Conservation (phyloP, 2,113 vertebrate genomes). For the Crotophaga sulcirostris region DNA sequence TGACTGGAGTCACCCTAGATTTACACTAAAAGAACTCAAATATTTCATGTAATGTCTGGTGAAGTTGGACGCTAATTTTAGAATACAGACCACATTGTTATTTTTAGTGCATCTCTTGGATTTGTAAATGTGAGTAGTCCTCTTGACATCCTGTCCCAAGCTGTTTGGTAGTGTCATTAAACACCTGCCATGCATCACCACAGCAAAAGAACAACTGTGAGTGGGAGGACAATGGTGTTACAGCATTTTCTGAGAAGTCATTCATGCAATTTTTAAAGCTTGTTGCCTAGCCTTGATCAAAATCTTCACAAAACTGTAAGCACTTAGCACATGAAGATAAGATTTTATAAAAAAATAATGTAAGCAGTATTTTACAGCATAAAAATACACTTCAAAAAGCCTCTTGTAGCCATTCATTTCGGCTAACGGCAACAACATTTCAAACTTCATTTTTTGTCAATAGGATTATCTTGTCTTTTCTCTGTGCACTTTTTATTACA, state of each 20-base stretch:
- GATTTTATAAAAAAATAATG: background rate
- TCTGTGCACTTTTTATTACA: background rate
- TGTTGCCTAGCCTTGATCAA: background rate
- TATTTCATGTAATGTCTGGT: background rate
- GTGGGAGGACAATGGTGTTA: no score
- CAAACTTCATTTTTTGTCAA: background rate
- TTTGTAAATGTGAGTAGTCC: background rate
- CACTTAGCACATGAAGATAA: background rate
- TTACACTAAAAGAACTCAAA: background rate
- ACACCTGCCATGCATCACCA: background rate
- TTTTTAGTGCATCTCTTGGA: background rate
- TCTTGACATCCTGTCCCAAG: background rate
- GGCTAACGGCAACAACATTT: background rate
- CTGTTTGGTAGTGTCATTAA: background rate
- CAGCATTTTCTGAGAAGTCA: background rate
- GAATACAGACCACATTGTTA: background rate
- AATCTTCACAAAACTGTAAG: background rate
- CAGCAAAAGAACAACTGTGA: background rate
- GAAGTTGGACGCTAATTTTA: background rate
- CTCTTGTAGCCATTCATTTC: background rate
- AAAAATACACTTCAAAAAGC: background rate
- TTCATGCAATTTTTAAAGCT: background rate
- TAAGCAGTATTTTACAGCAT: background rate
- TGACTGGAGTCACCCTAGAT: background rate
- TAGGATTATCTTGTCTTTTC: background rate